Conservation (phyloP, 2,888 invertebrate genomes). For the Gortyna flavago region DNA sequence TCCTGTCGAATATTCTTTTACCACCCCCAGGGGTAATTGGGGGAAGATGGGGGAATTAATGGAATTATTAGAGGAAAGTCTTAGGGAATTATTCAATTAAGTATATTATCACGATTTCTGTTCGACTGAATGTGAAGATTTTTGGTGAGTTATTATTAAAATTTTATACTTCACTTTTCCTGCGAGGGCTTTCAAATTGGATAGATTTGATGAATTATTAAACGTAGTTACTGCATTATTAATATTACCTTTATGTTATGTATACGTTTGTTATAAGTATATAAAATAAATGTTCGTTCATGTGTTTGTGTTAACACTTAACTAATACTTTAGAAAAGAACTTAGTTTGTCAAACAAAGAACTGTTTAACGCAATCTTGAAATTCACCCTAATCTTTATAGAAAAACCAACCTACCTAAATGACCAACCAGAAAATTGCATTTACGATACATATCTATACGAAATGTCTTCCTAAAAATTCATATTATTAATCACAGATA, state of each 20-base stretch:
- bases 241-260: background rate
- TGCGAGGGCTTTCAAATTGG: background rate
- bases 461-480: conserved; percentile 41
- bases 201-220: background rate
- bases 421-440: conserved; percentile 1
- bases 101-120: conserved; percentile 46
- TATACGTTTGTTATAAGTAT: background rate
- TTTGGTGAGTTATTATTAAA: conserved; percentile 25
- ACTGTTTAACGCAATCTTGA: too few species aligned
- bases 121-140: conserved; percentile 40
- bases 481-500: conserved; percentile 62
- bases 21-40: conserved; percentile 53
- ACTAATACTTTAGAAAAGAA: background rate
- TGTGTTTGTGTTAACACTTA: background rate
- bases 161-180: background rate
- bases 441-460: background rate
- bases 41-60: conserved; percentile 57
- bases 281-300: background rate
- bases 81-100: conserved; percentile 62
- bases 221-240: background rate
- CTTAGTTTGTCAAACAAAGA: background rate
- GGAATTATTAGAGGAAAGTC: conserved; percentile 59
- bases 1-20: conserved; percentile 59
- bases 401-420: background rate
- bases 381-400: background rate